Evolutionary conservation across 2,113 vertebrate species (phyloP), one percentile per base, ranked within the genome.

Genomic region (Aphyosemion australe): DNA sequence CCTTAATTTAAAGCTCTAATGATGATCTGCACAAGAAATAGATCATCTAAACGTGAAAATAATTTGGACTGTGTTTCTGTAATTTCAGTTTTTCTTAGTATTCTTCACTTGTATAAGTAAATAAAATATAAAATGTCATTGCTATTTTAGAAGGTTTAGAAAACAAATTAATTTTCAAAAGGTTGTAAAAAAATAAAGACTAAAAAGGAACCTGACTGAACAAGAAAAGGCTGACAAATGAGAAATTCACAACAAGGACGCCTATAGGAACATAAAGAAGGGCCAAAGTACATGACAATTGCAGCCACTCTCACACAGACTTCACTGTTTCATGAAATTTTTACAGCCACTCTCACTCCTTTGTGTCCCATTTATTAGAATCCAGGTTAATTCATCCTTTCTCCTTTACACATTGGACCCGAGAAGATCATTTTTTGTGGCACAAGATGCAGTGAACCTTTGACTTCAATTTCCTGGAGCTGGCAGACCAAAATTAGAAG

Each of bases 381-480:
- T 86, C 66, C 62, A 74, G 87, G 80, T 87, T 89, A 85, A 90
- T 91, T 83, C 59, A 43, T 63, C 78, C 66, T 74, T 72, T 79
- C 74, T 61, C 77, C 76, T 80, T 80, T 72, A 78, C 75, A 80
- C 76, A 74, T 47, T 54, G 53, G 72, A 78, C 74, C 76, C 65
- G 77, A 65, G 59, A 53, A 74, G 71, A 83, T 86, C 47, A 73
- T 87, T 82, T 89, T 83, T 78, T 69, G 59, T 75, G 51, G 62
- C 81, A 83, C 78, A 87, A 78, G 83, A 82, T 82, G 86, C 86
- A 80, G 78, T 88, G 82, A 85, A 88, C 89, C 85, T 87, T 90
- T 90, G 86, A 91, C 88, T 90, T 87, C 87, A 90, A 90, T 91
- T 91, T 91, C 81, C 86, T 88, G 70, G 61, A 55, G 74, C 76